Evolutionary conservation across 2,113 vertebrate species (phyloP), one percentile per base, ranked within the genome.

Genomic region (Engraulis encrasicolus): DNA sequence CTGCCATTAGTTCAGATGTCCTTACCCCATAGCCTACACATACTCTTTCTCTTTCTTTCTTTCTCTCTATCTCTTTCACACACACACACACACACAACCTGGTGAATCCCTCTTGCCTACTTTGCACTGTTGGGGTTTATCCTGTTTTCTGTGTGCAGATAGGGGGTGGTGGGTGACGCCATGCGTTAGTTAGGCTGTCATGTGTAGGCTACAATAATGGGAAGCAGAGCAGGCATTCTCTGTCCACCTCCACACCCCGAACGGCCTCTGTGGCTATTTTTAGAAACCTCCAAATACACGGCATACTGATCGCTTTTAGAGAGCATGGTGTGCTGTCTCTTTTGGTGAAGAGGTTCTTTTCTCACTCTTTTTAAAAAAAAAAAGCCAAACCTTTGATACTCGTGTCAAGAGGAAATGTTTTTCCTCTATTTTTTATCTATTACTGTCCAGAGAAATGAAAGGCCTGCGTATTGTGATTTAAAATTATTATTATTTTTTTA

Each of bases 1-100:
- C 87, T 87, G 83, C 86, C 88, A 86, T 82, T 40, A 81, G 34
- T 92, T 88, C 90, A 90, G 84, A 88, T 84, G 88, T 87, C 90
- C 86, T 90, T 89, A 81, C 52, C 20, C n/a, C 23, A 87, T 88
- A 80, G 86, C 19, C 77, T 78, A 84, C 9, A 9, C 71, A 17
- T 14, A 82, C 86, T 50, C 50, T 71, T 71, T 58, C 52, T 78
- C 58, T 84, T 50, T 14, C 54, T 74, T 27, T 61, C 91, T 89
- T 91, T 93, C n/a, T 45, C 40, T 45, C 40, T 45, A 3, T 45
- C 40, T 45, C 40, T 45, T 9, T 9, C 40, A 45, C 40, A 45
- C 40, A 45, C 40, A 45, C 40, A 45, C 40, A 45, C 40, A 45
- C 40, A 45, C 40, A 45, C 40, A 45, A 45, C 40, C 3, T 9